Conservation (phyloP, 2,113 vertebrate genomes). For the Odontesthes bonariensis region DNA sequence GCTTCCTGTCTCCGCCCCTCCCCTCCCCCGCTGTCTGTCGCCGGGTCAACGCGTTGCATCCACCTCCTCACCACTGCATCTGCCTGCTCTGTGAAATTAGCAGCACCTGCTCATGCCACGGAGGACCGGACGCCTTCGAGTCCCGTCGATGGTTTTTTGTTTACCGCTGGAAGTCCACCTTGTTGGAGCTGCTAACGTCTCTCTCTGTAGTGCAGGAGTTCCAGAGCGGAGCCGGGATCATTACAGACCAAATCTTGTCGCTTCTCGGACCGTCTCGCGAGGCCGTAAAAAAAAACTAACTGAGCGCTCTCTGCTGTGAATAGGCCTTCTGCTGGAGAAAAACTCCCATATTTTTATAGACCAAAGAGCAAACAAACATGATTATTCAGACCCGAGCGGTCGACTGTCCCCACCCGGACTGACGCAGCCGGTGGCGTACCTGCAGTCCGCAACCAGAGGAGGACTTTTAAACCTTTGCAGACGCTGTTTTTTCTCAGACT, state of each 20-base stretch:
- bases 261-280: constrained; percentile 60
- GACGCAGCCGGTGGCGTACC: constrained; percentile 35
- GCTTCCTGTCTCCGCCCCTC: constrained; percentile 73
- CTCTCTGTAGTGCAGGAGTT: constrained; percentile 50
- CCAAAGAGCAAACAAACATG: constrained; percentile 89
- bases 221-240: constrained; percentile 47
- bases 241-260: constrained; percentile 73
- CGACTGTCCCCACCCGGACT: constrained; percentile 30
- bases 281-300: constrained; percentile 68
- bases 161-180: constrained; percentile 38
- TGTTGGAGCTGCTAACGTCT: constrained; percentile 49
- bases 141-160: constrained; percentile 32
- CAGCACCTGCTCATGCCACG: constrained; percentile 78
- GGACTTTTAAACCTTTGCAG: constrained; percentile 87
- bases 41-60: constrained; percentile 78
- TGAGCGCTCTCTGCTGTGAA: constrained; percentile 84
- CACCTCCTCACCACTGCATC: constrained; percentile 72
- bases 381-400: constrained; percentile 60
- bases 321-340: constrained; percentile 92
- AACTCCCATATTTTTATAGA: constrained; percentile 95
- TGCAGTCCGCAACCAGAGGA: constrained; percentile 70
- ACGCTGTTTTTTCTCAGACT: constrained; percentile 85
- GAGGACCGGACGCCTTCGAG: constrained; percentile 75
- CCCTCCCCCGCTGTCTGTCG: constrained; percentile 77
- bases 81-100: constrained; percentile 84